These are phyloP conservation scores for Meliscaeva auricollis DNA, from an alignment of 2,888 invertebrate genomes.

Conservation along the genomic window DNA sequence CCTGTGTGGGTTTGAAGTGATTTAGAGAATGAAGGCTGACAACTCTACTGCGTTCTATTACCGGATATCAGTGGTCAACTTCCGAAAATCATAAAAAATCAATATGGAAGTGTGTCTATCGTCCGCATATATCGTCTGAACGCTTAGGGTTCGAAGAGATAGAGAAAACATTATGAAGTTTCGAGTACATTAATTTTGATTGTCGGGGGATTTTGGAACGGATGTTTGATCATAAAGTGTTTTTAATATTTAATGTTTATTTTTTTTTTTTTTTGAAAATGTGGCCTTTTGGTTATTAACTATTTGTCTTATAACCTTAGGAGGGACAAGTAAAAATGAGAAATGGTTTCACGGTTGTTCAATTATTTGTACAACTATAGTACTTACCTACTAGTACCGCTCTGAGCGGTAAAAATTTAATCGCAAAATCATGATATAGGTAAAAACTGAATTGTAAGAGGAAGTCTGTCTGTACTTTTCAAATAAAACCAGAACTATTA, in stretches of 20 bases:
- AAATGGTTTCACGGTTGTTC: no score
- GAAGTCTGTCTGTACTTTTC: no score
- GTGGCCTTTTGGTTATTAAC: no score
- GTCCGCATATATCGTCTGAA: constrained; percentile 29
- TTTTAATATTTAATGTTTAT: constrained; percentile 4
- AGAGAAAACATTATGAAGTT: constrained; percentile 19
- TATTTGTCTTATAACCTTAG: no score
- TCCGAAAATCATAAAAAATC: constrained; percentile 65
- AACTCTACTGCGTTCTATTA: constrained; percentile 27
- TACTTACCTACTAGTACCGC: no score
- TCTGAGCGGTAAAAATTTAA: no score
- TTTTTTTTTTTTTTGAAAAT: neutral
- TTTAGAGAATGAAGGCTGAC: constrained; percentile 40
- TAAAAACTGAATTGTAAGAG: no score
- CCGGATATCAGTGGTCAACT: constrained; percentile 67
- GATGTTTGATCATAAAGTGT: constrained; percentile 41
- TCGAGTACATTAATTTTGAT: constrained; percentile 26
- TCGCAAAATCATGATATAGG: no score
- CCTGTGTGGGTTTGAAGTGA: constrained; percentile 24
- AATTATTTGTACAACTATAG: no score
- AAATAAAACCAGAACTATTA: no score
- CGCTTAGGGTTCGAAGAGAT: constrained; percentile 23
- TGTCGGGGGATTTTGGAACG: constrained; percentile 13
- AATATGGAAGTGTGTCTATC: constrained; percentile 20
- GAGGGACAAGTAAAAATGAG: no score